Conservation (phyloP, 2,888 invertebrate genomes). For the Incurvaria masculella region DNA sequence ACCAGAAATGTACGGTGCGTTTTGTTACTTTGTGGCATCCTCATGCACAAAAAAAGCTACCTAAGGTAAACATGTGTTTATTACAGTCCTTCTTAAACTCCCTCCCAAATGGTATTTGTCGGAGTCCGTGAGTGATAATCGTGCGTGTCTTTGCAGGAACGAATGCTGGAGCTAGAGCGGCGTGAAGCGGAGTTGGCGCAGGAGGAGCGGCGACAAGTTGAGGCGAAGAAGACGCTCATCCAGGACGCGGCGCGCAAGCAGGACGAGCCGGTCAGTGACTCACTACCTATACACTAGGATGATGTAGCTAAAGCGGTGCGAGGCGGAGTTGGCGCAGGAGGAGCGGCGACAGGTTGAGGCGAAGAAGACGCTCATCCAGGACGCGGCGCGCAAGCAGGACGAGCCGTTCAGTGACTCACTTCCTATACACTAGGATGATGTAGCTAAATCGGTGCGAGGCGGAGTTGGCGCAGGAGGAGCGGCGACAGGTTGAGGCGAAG, state of each 20-base stretch:
- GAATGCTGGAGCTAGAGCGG: constrained; percentile 41
- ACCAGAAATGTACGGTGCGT: too few relatives aligned
- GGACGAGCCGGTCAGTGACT: constrained; percentile 86
- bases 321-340: constrained; percentile 82
- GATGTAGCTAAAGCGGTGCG: constrained; percentile 47
- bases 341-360: constrained; percentile 78
- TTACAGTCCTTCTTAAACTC: too few relatives aligned
- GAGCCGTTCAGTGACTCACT: constrained; percentile 82
- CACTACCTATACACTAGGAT: too few relatives aligned
- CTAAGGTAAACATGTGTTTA: too few relatives aligned
- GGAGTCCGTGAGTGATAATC: too few relatives aligned
- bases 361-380: constrained; percentile 85
- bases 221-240: constrained; percentile 83
- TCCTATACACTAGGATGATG: too few relatives aligned
- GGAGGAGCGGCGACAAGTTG: constrained; percentile 76
- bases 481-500: constrained; percentile 78
- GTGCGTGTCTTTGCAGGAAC: constrained; percentile 59
- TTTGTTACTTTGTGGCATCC: too few relatives aligned
- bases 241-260: constrained; percentile 89
- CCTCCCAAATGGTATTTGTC: too few relatives aligned
- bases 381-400: constrained; percentile 88
- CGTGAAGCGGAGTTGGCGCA: constrained; percentile 83
- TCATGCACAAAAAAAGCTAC: too few relatives aligned
- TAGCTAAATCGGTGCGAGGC: constrained; percentile 61
- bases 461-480: constrained; percentile 81